Evolutionary conservation across 2,888 invertebrate genomes (phyloP), one percentile per base, ranked within the genome.

Genomic region (Tortrix viridana): DNA sequence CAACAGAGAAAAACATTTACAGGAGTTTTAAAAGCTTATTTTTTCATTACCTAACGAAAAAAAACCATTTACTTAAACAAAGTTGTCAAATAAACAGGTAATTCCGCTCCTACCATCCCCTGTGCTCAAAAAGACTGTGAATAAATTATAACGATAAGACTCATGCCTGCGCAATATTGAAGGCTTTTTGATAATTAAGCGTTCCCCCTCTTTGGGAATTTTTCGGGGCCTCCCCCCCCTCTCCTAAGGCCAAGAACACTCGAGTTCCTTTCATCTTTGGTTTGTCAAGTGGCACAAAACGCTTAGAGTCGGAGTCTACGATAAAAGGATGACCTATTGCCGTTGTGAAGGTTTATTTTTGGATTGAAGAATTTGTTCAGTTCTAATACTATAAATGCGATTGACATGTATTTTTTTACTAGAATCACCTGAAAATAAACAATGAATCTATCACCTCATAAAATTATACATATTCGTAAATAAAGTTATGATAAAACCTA

Each of bases 71-170:
- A 26, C 26, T 6, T 19, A 14, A 37, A 37, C 57, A 52, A 57
- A 53, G 44, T 46, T 58, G 50, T 41, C 38, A 64, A 50, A 26
- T n/a, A 26, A 6, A 9, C 32, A 12, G 32, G 9, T n/a, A n/a
- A n/a, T 32, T 12, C 32, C 32, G 50, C 69, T 71, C 69, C 59
- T 32, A 41, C 32, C 60, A 61, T 61, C 66, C 66, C 49, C 53
- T 65, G 66, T 65, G 60, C 69, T 47, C 7, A 62, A 65, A 65
- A 59, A 65, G 71, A 63, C 75, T 79, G 78, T 89, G 89, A 90
- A 91, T 90, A 89, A 91, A 89, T 90, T 88, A 90, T 89, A 86
- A 88, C 82, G 88, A 88, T 88, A 88, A 88, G 86, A 81, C 81
- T 77, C 79, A 77, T 82, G 84, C 82, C 85, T 83, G 83, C 84